These are phyloP conservation scores for Protobothrops mucrosquamatus DNA, from an alignment of 2,113 vertebrate genomes.

Conservation along the genomic window DNA sequence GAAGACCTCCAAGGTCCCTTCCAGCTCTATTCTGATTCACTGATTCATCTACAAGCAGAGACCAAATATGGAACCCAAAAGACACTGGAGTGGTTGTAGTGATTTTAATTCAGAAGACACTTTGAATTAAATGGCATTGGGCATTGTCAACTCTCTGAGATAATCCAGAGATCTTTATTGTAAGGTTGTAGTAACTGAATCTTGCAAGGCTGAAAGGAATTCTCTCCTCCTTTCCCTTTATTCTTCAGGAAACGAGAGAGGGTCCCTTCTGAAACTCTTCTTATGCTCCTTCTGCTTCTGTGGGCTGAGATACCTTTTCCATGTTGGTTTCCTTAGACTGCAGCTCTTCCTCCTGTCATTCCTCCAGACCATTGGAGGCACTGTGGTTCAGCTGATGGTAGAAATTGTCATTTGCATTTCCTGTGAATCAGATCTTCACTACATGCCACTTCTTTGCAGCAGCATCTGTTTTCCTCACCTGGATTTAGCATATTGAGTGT, in stretches of 20 bases:
- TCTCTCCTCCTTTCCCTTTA: too few relatives aligned
- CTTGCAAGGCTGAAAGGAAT: too few relatives aligned
- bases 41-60: slow-evolving; percentile 7
- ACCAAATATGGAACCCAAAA: not conserved
- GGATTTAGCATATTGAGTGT: not conserved
- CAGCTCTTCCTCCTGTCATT: not conserved
- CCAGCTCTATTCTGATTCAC: too few relatives aligned
- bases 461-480: not conserved
- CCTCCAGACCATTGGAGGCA: not conserved
- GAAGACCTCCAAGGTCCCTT: too few relatives aligned
- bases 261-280: too few relatives aligned
- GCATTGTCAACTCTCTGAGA: too few relatives aligned
- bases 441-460: not conserved
- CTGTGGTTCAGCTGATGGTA: not conserved
- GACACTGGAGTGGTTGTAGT: not conserved
- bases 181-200: too few relatives aligned
- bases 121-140: too few relatives aligned
- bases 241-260: too few relatives aligned
- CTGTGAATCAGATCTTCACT: not conserved
- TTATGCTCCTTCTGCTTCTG: not conserved
- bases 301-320: not conserved
- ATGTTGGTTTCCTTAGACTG: not conserved
- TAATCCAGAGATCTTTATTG: too few relatives aligned
- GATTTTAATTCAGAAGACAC: too few relatives aligned
- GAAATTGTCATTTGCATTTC: not conserved